Conservation (phyloP, 2,797 vertebrate genomes). For the Tamandua tetradactyla region DNA sequence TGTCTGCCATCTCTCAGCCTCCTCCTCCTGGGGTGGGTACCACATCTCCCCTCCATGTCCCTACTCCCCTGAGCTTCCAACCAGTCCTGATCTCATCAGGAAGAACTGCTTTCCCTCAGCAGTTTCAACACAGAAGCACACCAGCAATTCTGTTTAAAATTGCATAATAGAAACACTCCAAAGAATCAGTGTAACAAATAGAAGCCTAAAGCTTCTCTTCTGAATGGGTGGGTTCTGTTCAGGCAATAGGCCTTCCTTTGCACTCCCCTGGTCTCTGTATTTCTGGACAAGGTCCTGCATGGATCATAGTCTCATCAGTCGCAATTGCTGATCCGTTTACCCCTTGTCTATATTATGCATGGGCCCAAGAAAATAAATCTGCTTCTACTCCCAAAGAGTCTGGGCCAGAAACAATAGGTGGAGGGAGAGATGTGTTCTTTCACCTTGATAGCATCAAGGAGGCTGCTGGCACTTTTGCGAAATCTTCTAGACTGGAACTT, state of each 20-base stretch:
- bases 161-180: not conserved
- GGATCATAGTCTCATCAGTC: not conserved
- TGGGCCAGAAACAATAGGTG: not conserved
- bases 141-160: not conserved
- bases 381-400: not conserved
- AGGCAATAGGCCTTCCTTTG: not conserved
- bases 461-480: not conserved
- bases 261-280: not conserved
- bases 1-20: not conserved
- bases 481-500: constrained; percentile 1
- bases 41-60: not conserved
- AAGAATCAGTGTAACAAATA: not conserved
- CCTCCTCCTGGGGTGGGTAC: not conserved
- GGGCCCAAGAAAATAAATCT: not conserved
- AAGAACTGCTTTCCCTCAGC: not conserved
- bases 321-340: not conserved
- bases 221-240: not conserved
- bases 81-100: not conserved
- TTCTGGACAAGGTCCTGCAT: not conserved
- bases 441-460: not conserved
- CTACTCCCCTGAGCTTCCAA: not conserved
- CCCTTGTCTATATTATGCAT: not conserved
- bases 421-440: not conserved
- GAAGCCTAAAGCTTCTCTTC: not conserved
- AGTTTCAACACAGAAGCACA: constrained; percentile 43